Percentiles rank a stretch among this genome's conserved stretches.
Conservation (phyloP, 2,797 vertebrate genomes). For the Lutjanus argentimaculatus region DNA sequence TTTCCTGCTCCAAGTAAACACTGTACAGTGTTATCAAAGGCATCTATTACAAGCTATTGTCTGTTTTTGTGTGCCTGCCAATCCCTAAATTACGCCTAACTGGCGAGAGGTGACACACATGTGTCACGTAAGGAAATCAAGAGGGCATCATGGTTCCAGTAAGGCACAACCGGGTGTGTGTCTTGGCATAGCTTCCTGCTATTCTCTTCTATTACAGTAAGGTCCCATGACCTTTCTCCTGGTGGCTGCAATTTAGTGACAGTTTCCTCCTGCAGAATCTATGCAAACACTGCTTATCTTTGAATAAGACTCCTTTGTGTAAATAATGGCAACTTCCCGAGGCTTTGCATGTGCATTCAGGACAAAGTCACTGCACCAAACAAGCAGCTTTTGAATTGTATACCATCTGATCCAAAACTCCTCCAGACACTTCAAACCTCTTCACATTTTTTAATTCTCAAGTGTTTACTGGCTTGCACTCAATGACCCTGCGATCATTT, state of each 20-base stretch:
- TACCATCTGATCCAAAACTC: neutral
- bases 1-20: neutral
- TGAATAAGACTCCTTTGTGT: neutral
- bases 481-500: slow-evolving; percentile 1
- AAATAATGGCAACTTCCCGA: slow-evolving; percentile 10
- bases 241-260: neutral
- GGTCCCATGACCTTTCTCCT: slow-evolving; percentile 6
- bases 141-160: slow-evolving; percentile 69
- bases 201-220: slow-evolving; percentile 45
- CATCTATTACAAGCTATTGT: slow-evolving; percentile 9
- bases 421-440: neutral
- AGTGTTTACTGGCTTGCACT: slow-evolving; percentile 7
- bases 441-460: neutral
- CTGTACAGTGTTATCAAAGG: slow-evolving; percentile 9
- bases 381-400: neutral
- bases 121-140: slow-evolving; percentile 61
- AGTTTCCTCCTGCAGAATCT: slow-evolving; percentile 21
- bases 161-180: slow-evolving; percentile 54
- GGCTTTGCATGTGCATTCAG: slow-evolving; percentile 12
- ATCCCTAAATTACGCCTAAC: slow-evolving; percentile 5
- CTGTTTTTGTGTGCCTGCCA: slow-evolving; percentile 22
- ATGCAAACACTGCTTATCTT: slow-evolving; percentile 19
- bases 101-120: slow-evolving; percentile 37
- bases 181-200: slow-evolving; percentile 49
- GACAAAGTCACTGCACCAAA: neutral